Percentiles rank a stretch among this genome's conserved stretches.
phyloP scores from a whole-genome alignment of 2,113 vertebrate species.

The Nibea albiflora region DNA sequence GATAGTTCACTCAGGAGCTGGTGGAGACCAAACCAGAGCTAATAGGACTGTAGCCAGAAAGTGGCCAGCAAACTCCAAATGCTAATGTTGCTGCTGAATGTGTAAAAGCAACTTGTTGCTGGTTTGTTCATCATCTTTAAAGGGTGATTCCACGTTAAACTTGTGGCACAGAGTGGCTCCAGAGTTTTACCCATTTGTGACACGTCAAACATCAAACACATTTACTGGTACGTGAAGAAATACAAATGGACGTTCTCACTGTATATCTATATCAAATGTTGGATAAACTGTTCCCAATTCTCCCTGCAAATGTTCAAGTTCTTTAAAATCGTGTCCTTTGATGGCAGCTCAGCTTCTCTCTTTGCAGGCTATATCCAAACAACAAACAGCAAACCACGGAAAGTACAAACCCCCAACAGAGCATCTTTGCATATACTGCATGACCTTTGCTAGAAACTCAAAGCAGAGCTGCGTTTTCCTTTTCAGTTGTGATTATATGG shows the following conservation, averaged over 20 bases:
- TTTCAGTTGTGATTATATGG: slow-evolving; percentile 19
- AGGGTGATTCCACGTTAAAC: too few relatives aligned
- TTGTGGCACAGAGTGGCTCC: neutral
- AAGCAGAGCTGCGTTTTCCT: slow-evolving; percentile 6
- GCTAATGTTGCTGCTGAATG: too few relatives aligned
- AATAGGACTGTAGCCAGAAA: neutral
- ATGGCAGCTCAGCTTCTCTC: neutral
- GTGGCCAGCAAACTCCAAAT: too few relatives aligned
- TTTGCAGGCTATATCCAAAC: neutral
- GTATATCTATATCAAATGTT: neutral
- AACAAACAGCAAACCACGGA: slow-evolving; percentile 3
- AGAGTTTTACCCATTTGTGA: neutral
- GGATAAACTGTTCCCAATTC: neutral
- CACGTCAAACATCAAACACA: neutral
- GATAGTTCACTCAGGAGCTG: too few relatives aligned
- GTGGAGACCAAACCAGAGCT: neutral
- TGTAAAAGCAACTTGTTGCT: too few relatives aligned
- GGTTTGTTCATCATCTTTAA: too few relatives aligned
- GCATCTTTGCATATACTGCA: neutral
- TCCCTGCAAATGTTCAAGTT: neutral
- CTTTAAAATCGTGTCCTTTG: neutral
- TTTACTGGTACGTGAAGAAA: neutral
- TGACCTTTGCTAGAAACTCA: slow-evolving; percentile 21
- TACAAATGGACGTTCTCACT: neutral
- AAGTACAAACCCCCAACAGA: neutral